Percentiles rank a stretch among this genome's conserved stretches.
These are phyloP conservation scores for Noctua fimbriata DNA, from an alignment of 2,888 invertebrate genomes.

Conservation along the genomic window DNA sequence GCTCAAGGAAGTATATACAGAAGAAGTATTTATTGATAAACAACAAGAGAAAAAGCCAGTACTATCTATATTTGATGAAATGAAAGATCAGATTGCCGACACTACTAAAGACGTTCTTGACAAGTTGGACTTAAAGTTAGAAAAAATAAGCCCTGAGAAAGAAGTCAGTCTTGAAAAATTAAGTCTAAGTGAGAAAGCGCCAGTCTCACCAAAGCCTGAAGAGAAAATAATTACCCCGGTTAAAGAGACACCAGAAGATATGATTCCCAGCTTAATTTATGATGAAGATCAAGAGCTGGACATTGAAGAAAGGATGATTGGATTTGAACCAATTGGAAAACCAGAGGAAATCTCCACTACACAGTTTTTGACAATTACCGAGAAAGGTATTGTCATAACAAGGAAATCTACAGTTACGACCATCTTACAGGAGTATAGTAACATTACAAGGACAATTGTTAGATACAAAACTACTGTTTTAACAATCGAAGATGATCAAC, in stretches of 20 bases:
- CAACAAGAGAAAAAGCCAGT: conserved; percentile 13
- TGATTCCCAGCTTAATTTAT: conserved; percentile 49
- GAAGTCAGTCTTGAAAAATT: conserved; percentile 26
- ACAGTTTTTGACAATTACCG: conserved; percentile 37
- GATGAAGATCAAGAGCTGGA: conserved; percentile 61
- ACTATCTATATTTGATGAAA: conserved; percentile 51
- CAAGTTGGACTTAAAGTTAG: conserved; percentile 11
- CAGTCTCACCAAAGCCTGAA: not conserved
- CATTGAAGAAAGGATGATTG: conserved; percentile 63
- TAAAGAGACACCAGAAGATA: conserved; percentile 19
- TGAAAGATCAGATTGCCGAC: conserved; percentile 28
- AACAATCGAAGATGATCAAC: conserved; percentile 64
- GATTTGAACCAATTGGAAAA: conserved; percentile 60
- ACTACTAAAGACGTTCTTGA: conserved; percentile 11
- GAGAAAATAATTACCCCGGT: not conserved
- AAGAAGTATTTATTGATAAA: not conserved
- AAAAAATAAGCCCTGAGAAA: conserved; percentile 20
- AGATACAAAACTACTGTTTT: conserved; percentile 63
- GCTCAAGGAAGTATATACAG: not conserved
- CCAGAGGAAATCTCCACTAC: conserved; percentile 51
- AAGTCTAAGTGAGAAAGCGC: conserved; percentile 44
- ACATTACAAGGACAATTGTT: conserved; percentile 46
- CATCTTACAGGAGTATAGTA: conserved; percentile 62
- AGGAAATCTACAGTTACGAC: conserved; percentile 54
- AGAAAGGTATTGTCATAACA: conserved; percentile 39